Evolutionary conservation across 2,888 invertebrate species (phyloP).

Genomic region (Epinotia nisella): DNA sequence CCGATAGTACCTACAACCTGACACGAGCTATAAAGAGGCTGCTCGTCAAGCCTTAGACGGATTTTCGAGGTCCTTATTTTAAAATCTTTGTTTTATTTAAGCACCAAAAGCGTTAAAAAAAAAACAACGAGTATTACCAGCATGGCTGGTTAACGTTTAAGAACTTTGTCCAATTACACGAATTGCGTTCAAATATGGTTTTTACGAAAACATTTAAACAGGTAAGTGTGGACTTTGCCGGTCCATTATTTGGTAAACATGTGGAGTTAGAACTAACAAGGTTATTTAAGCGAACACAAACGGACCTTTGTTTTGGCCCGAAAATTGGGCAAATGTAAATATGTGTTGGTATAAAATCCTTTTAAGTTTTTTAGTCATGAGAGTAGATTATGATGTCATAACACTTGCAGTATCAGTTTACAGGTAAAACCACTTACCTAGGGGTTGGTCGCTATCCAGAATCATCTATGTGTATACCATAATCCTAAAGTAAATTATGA

Average conservation of each 20-base stretch:
- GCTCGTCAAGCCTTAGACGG: slow-evolving; percentile 52
- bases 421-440: not conserved
- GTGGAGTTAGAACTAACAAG: slow-evolving; percentile 52
- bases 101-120: slow-evolving; percentile 64
- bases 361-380: slow-evolving; percentile 22
- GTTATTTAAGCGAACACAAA: slow-evolving; percentile 51
- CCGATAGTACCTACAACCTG: slow-evolving; percentile 12
- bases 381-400: slow-evolving; percentile 1
- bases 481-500: too few species aligned
- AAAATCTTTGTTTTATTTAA: slow-evolving; percentile 61
- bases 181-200: slow-evolving; percentile 46
- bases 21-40: slow-evolving; percentile 51
- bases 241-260: slow-evolving; percentile 54
- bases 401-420: slow-evolving; percentile 6
- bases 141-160: slow-evolving; percentile 60
- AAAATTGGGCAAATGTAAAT: slow-evolving; percentile 40
- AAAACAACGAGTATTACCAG: slow-evolving; percentile 57
- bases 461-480: too few species aligned
- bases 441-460: too few species aligned
- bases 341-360: slow-evolving; percentile 32
- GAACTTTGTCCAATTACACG: slow-evolving; percentile 57
- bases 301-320: slow-evolving; percentile 33
- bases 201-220: slow-evolving; percentile 47
- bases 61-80: slow-evolving; percentile 63
- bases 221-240: slow-evolving; percentile 47